These are phyloP conservation scores for Antennarius maculatus DNA, from an alignment of 2,797 vertebrate genomes.

Conservation along the genomic window DNA sequence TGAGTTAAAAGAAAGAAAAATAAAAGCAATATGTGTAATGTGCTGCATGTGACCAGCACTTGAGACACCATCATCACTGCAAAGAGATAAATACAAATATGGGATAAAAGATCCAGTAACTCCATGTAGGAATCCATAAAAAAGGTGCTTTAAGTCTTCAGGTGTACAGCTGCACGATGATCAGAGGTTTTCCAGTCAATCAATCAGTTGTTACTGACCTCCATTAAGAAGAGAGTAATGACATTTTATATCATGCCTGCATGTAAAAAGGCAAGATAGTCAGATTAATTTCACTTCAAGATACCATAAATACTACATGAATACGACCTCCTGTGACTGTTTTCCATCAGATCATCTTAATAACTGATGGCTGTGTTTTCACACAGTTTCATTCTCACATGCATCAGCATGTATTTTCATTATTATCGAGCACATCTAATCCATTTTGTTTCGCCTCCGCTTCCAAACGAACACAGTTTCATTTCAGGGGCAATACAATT, in stretches of 20 bases:
- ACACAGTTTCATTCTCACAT: constrained; percentile 18
- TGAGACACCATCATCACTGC: constrained; percentile 29
- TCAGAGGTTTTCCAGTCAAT: constrained; percentile 64
- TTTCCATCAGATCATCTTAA: constrained; percentile 8
- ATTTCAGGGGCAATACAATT: constrained; percentile 37
- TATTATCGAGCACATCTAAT: constrained; percentile 44
- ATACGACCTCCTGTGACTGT: constrained; percentile 45
- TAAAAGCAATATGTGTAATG: constrained; percentile 21
- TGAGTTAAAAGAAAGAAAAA: constrained; percentile 19
- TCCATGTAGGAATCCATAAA: constrained; percentile 61
- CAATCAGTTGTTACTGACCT: constrained; percentile 36
- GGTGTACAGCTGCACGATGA: constrained; percentile 71
- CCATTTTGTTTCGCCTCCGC: constrained; percentile 23
- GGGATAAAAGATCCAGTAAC: constrained; percentile 59
- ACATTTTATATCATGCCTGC: constrained; percentile 11
- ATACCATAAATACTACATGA: constrained; percentile 12
- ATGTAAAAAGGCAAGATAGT: constrained; percentile 8
- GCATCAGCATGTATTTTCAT: constrained; percentile 29
- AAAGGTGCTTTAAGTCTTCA: constrained; percentile 68
- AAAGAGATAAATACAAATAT: constrained; percentile 60
- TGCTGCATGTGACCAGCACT: constrained; percentile 53
- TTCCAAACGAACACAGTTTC: constrained; percentile 21
- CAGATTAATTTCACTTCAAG: constrained; percentile 15
- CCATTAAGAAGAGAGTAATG: constrained; percentile 17
- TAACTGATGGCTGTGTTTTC: neutral